phyloP scores from a whole-genome alignment of 1,140 invertebrate species.

The Piezodorus guildinii region DNA sequence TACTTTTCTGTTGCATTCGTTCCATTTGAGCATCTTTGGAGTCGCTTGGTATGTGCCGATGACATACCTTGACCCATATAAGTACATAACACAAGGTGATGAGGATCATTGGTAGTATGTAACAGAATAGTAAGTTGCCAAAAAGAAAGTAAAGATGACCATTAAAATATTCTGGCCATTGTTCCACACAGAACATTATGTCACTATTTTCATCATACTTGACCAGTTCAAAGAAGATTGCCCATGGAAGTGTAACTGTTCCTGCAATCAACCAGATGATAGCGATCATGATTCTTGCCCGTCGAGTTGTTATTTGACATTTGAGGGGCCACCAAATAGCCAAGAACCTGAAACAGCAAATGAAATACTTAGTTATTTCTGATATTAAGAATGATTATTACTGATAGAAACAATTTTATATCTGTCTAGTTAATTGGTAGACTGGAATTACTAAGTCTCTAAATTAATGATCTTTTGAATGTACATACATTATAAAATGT shows the following conservation, averaged over 20 bases:
- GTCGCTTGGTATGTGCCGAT: conserved; percentile 74
- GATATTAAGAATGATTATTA: too few species aligned
- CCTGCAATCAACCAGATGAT: conserved; percentile 82
- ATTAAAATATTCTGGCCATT: conserved; percentile 69
- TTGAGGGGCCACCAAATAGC: conserved; percentile 91
- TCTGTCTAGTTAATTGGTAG: too few species aligned
- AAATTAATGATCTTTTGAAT: too few species aligned
- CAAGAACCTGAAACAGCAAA: conserved; percentile 67
- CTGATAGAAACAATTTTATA: too few species aligned
- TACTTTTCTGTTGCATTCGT: conserved; percentile 80
- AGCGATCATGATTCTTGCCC: conserved; percentile 75
- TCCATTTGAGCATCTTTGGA: conserved; percentile 85
- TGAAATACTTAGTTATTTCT: neutral
- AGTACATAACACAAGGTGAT: conserved; percentile 86
- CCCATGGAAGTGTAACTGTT: conserved; percentile 75
- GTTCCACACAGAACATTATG: conserved; percentile 39
- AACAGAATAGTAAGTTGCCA: conserved; percentile 80
- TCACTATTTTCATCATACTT: conserved; percentile 54
- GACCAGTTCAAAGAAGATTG: conserved; percentile 76
- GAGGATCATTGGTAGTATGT: conserved; percentile 81
- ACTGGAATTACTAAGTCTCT: too few species aligned
- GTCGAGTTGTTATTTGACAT: conserved; percentile 76
- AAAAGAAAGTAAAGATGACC: conserved; percentile 77
- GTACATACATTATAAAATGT: too few species aligned
- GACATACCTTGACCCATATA: conserved; percentile 86